Evolutionary conservation across 2,113 vertebrate genomes (phyloP).

Genomic region (Guaruba guarouba): DNA sequence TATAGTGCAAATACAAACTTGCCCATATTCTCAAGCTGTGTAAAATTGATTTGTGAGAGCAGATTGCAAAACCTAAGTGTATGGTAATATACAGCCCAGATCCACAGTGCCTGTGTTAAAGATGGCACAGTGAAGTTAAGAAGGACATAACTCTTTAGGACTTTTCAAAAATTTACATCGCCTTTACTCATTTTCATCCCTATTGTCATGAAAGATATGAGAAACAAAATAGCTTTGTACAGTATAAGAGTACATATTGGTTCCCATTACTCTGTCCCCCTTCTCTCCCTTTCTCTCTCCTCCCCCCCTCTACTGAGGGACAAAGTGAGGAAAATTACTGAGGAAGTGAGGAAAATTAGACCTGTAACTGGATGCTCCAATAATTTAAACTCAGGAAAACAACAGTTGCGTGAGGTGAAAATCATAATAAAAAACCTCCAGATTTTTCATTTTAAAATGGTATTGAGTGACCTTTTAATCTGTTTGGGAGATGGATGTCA

Average conservation of each 20-base stretch:
- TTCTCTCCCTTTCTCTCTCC: neutral
- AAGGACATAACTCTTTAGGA: neutral
- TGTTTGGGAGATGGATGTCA: neutral
- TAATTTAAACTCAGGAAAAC: neutral
- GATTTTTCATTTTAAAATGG: neutral
- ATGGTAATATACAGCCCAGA: neutral
- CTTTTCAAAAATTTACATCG: neutral
- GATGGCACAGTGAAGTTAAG: neutral
- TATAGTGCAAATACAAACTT: conserved; percentile 45
- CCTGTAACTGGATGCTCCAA: neutral
- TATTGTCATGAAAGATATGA: neutral
- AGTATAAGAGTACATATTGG: neutral
- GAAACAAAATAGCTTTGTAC: neutral
- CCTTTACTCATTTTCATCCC: neutral
- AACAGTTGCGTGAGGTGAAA: neutral
- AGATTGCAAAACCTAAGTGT: conserved; percentile 44
- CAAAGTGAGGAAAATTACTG: neutral
- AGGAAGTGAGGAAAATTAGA: neutral
- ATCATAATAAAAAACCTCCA: neutral
- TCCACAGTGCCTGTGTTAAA: neutral
- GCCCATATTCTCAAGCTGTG: conserved; percentile 16
- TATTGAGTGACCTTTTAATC: neutral
- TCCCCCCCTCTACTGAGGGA: no score
- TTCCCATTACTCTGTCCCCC: neutral
- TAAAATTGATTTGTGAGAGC: conserved; percentile 55